Conservation (phyloP, 1,140 invertebrate genomes). For the Ceratitis capitata region DNA sequence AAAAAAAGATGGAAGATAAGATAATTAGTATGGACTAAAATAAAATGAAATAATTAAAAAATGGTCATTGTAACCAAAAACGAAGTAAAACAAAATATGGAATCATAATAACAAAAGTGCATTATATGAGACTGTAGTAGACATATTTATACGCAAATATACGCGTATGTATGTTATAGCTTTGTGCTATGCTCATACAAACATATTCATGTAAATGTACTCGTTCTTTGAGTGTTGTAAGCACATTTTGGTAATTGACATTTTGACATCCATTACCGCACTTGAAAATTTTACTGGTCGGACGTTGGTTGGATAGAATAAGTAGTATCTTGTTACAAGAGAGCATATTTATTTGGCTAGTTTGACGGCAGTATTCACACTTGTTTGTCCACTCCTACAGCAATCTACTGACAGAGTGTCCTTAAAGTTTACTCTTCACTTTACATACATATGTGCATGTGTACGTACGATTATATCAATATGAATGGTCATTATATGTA, state of each 20-base stretch:
- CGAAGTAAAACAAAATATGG: no score
- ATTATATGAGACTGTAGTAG: no score
- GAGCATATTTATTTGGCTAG: background rate
- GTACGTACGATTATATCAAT: no score
- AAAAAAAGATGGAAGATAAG: no score
- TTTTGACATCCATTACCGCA: slow-evolving; percentile 18
- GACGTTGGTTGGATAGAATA: background rate
- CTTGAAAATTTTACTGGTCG: background rate
- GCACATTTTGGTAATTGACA: slow-evolving; percentile 20
- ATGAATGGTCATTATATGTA: background rate
- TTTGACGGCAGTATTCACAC: background rate
- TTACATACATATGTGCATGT: background rate
- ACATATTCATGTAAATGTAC: background rate
- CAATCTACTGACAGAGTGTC: background rate
- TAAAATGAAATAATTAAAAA: no score
- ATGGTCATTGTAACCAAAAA: no score
- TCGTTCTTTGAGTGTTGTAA: background rate
- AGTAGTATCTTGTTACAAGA: background rate
- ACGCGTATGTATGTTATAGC: background rate
- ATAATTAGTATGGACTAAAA: no score
- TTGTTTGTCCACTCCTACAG: background rate
- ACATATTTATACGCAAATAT: no score
- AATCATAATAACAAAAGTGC: no score
- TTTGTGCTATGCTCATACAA: background rate
- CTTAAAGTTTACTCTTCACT: background rate